Evolutionary conservation across 1,140 invertebrate species (phyloP).

Genomic region (Musca vetustissima): DNA sequence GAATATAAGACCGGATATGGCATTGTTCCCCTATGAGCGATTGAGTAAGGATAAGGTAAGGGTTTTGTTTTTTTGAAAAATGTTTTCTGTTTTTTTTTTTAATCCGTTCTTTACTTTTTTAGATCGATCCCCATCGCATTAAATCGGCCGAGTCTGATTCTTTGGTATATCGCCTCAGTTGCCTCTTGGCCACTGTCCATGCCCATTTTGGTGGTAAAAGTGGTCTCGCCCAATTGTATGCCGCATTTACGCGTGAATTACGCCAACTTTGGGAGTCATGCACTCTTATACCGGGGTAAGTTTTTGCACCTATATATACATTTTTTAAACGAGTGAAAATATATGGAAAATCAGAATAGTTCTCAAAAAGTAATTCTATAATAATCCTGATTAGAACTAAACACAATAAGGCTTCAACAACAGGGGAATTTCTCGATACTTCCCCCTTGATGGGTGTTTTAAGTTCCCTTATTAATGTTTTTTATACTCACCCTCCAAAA

Average conservation of each 20-base stretch:
- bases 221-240: slow-evolving; percentile 88
- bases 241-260: slow-evolving; percentile 87
- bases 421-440: no score
- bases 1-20: slow-evolving; percentile 73
- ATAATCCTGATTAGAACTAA: no score
- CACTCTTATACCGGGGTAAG: slow-evolving; percentile 68
- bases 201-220: slow-evolving; percentile 75
- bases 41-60: slow-evolving; percentile 45
- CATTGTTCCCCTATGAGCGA: slow-evolving; percentile 53
- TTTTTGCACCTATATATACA: neutral
- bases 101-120: neutral
- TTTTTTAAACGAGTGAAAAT: no score
- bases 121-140: slow-evolving; percentile 44
- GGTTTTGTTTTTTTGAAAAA: neutral
- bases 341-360: no score
- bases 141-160: slow-evolving; percentile 62
- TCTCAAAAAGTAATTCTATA: no score
- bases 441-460: no score
- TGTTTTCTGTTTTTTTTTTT: neutral
- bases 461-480: no score
- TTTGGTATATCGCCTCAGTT: slow-evolving; percentile 81
- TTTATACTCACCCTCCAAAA: no score
- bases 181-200: slow-evolving; percentile 77
- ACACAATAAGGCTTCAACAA: no score
- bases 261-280: slow-evolving; percentile 86